Conservation (phyloP, 2,797 vertebrate species). For the Tokudaia tokunoshimensis region DNA sequence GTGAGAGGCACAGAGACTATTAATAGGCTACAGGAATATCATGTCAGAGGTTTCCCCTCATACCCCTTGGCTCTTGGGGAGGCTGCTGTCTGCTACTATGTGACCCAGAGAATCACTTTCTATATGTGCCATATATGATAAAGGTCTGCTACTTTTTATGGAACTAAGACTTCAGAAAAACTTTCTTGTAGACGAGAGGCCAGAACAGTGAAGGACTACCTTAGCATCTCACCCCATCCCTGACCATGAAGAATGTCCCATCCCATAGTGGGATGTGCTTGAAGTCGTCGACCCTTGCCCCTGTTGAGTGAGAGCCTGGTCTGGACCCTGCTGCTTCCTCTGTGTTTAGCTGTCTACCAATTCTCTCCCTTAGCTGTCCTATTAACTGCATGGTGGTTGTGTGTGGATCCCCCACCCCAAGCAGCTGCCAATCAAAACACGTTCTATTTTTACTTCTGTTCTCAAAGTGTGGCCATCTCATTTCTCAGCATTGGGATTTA, state of each 20-base stretch:
- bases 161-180: background rate
- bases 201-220: background rate
- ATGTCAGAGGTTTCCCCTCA: background rate
- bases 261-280: background rate
- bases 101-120: background rate
- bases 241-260: too few species aligned
- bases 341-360: background rate
- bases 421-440: background rate
- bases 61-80: background rate
- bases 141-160: background rate
- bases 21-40: too few species aligned
- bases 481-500: background rate
- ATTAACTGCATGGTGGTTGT: background rate
- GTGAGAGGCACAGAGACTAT: background rate
- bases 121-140: background rate
- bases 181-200: background rate
- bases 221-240: background rate
- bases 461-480: background rate
- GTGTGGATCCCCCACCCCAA: background rate
- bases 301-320: rapidly evolving
- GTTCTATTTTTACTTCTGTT: background rate
- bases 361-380: background rate
- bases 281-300: background rate
- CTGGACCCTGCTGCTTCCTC: background rate
- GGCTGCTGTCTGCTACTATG: background rate